These are phyloP conservation scores for Macrocentrus cingulum DNA, from an alignment of 1,140 invertebrate genomes.

Conservation along the genomic window DNA sequence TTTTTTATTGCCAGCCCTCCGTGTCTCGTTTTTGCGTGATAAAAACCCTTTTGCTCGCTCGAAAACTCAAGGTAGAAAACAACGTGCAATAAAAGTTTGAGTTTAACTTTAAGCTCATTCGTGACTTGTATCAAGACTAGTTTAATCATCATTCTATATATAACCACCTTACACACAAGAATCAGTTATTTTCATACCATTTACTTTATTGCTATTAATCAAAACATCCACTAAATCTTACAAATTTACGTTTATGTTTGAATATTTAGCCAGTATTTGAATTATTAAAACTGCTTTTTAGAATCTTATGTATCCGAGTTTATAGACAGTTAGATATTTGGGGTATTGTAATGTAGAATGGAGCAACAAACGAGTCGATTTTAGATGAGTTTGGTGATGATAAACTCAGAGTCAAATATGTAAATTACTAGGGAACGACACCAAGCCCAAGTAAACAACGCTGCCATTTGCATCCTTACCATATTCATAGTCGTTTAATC, in stretches of 20 bases:
- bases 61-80: neutral
- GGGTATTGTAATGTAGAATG: neutral
- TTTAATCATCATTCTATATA: neutral
- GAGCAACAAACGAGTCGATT: conserved; percentile 2
- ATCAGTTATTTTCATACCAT: neutral
- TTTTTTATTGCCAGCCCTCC: neutral
- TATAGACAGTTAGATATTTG: too few species aligned
- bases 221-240: too few species aligned
- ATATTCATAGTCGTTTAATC: conserved; percentile 50
- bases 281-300: too few species aligned
- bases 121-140: conserved; percentile 1
- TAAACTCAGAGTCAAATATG: conserved; percentile 33
- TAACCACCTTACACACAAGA: conserved; percentile 7
- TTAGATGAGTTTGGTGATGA: neutral
- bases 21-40: conserved; percentile 15
- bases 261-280: too few species aligned
- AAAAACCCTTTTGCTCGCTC: neutral
- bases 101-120: conserved; percentile 20
- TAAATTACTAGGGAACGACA: conserved; percentile 37
- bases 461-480: conserved; percentile 44
- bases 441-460: conserved; percentile 40
- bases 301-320: too few species aligned
- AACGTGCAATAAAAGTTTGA: conserved; percentile 16
- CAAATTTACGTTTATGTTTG: too few species aligned
- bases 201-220: neutral